Evolutionary conservation across 2,888 invertebrate species (phyloP).

Genomic region (Brassicogethes aeneus): DNA sequence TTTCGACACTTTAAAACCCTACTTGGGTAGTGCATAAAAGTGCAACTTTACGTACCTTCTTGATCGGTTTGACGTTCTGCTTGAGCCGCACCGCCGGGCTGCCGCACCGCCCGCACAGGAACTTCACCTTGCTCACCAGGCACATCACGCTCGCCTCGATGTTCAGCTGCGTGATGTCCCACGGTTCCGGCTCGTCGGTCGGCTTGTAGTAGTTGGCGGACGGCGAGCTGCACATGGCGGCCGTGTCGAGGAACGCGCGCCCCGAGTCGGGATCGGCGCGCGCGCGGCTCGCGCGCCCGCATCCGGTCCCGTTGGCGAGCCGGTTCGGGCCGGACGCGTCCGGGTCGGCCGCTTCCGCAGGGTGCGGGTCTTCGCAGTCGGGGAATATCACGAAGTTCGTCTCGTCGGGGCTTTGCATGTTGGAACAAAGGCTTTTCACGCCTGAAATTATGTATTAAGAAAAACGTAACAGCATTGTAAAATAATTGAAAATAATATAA

Average conservation of each 20-base stretch:
- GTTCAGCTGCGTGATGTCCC: slow-evolving; percentile 77
- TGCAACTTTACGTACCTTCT: no score
- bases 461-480: neutral
- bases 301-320: slow-evolving; percentile 16
- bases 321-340: slow-evolving; percentile 14
- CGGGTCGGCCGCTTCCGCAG: slow-evolving; percentile 10
- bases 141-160: slow-evolving; percentile 84
- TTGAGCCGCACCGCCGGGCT: slow-evolving; percentile 61
- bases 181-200: slow-evolving; percentile 74
- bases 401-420: slow-evolving; percentile 37
- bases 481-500: neutral
- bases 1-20: no score
- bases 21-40: no score
- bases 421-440: slow-evolving; percentile 31
- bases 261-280: slow-evolving; percentile 32
- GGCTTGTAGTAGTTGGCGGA: slow-evolving; percentile 73
- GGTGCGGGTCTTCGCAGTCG: slow-evolving; percentile 43
- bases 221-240: slow-evolving; percentile 46
- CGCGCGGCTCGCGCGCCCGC: slow-evolving; percentile 7
- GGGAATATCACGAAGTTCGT: slow-evolving; percentile 50
- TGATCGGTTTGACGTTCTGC: slow-evolving; percentile 36
- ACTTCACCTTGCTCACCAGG: slow-evolving; percentile 73
- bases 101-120: slow-evolving; percentile 64
- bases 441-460: neutral
- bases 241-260: slow-evolving; percentile 45